phyloP scores from a whole-genome alignment of 2,797 vertebrate genomes.

The Lagocephalus sceleratus region DNA sequence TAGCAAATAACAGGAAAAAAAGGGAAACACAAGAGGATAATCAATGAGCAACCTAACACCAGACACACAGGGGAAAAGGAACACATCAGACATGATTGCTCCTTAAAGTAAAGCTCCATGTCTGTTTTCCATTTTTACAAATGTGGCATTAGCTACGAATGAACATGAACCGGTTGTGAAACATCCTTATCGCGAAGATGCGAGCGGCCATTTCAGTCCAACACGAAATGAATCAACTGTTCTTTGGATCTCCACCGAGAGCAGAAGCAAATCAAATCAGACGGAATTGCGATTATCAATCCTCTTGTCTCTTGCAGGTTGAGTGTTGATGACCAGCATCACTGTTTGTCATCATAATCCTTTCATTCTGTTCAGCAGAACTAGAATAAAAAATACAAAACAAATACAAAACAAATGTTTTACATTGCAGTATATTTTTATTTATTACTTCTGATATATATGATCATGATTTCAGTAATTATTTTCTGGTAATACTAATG shows the following conservation, averaged over 20 bases:
- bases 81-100: too few relatives aligned
- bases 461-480: too few relatives aligned
- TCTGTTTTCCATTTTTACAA: too few relatives aligned
- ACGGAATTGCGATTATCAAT: constrained; percentile 67
- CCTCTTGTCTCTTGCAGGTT: constrained; percentile 50
- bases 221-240: constrained; percentile 35
- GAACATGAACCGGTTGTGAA: constrained; percentile 7
- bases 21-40: too few relatives aligned
- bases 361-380: constrained; percentile 56
- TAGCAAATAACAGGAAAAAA: too few relatives aligned
- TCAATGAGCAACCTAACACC: too few relatives aligned
- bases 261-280: constrained; percentile 68
- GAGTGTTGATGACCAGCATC: constrained; percentile 28
- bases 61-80: too few relatives aligned
- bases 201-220: constrained; percentile 15
- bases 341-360: constrained; percentile 60
- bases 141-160: too few relatives aligned
- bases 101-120: too few relatives aligned
- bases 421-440: constrained; percentile 69
- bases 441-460: constrained; percentile 15
- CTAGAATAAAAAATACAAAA: constrained; percentile 29
- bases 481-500: too few relatives aligned
- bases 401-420: constrained; percentile 65
- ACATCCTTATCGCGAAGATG: constrained; percentile 14
- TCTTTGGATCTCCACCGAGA: constrained; percentile 29